Percentiles rank a stretch among this genome's conserved stretches.
These are phyloP conservation scores for Lamellibrachia satsuma DNA, from an alignment of 2,888 invertebrate species.

Conservation along the genomic window DNA sequence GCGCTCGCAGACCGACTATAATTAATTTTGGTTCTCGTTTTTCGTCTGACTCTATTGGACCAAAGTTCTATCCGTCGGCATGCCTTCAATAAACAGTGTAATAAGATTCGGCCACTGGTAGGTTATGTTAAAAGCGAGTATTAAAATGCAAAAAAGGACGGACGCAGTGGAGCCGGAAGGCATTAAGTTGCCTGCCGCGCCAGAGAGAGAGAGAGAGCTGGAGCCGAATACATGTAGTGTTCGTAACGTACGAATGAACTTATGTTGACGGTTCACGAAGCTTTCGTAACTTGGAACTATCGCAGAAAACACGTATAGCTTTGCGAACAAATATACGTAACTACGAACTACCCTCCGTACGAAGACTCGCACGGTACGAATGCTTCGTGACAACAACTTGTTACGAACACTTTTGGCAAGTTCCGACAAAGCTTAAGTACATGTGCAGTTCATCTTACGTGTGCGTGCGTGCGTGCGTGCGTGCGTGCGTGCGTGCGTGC, in stretches of 20 bases:
- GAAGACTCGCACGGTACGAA: too few species aligned
- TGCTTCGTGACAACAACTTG: not conserved
- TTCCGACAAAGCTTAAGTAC: not conserved
- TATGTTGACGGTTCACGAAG: too few species aligned
- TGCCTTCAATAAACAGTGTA: not conserved
- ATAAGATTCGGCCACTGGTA: not conserved
- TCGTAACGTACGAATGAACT: too few species aligned
- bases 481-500: too few species aligned
- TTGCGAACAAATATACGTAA: too few species aligned
- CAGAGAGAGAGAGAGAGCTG: conserved; percentile 26
- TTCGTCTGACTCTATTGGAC: not conserved
- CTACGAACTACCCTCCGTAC: too few species aligned
- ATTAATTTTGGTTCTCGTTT: not conserved
- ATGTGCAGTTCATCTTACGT: not conserved
- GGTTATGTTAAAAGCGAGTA: not conserved
- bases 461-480: not conserved
- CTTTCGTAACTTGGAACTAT: too few species aligned
- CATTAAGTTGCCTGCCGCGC: not conserved
- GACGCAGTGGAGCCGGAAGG: not conserved
- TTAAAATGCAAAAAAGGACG: not conserved
- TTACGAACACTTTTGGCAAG: not conserved
- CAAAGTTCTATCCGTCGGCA: not conserved
- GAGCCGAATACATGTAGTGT: not conserved
- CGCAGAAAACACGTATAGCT: too few species aligned
- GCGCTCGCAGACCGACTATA: not conserved